phyloP scores from a whole-genome alignment of 2,888 invertebrate species.

The Timandra comae region DNA sequence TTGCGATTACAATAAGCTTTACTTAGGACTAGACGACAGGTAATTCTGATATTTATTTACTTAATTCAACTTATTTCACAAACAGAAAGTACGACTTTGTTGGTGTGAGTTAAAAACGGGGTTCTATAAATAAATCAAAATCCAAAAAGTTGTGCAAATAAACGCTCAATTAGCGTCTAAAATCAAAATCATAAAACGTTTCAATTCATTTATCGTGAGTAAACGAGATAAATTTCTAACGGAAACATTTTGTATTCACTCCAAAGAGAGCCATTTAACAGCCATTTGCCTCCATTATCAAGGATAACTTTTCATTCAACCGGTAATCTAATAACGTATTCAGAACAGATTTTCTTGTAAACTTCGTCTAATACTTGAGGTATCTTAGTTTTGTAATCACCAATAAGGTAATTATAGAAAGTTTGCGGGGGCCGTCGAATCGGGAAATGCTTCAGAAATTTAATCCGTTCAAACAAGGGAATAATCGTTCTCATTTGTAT shows the following conservation, averaged over 20 bases:
- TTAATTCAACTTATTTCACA: too few species aligned
- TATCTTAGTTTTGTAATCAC: constrained; percentile 41
- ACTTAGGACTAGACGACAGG: too few species aligned
- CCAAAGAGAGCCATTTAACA: constrained; percentile 6
- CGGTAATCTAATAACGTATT: constrained; percentile 32
- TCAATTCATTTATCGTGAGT: not conserved
- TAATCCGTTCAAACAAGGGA: constrained; percentile 60
- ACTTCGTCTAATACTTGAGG: constrained; percentile 33
- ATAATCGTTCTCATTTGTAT: constrained; percentile 65
- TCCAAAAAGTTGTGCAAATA: not conserved
- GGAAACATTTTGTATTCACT: constrained; percentile 1
- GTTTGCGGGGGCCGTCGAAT: constrained; percentile 39
- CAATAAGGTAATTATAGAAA: constrained; percentile 48
- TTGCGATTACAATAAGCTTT: too few species aligned
- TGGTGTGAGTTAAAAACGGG: not conserved
- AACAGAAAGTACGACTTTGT: too few species aligned
- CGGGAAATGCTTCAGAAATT: constrained; percentile 43
- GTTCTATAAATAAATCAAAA: not conserved
- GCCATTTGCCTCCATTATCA: constrained; percentile 23
- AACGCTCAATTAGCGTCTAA: not conserved
- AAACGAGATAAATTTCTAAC: not conserved
- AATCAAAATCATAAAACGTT: too few species aligned
- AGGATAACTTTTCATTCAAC: constrained; percentile 24
- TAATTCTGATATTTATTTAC: too few species aligned
- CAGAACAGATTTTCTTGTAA: constrained; percentile 32